Base-by-base conservation (phyloP, 2,797 vertebrate genomes). In the Labeo calbasu region DNA sequence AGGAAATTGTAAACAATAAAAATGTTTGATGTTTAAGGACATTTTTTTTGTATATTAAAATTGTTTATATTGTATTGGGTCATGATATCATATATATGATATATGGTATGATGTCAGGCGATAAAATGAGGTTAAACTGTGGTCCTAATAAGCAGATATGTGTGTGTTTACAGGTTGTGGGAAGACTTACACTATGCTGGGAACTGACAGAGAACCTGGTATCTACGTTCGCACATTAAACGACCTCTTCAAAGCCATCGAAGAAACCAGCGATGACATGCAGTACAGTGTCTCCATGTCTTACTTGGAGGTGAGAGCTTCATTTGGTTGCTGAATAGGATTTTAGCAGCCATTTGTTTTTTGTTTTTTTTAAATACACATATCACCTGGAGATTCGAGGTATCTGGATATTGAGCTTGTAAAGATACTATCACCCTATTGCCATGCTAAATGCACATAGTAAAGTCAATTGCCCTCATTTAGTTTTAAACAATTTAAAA, bases 161-260 rank as follows among this genome's bases (percentile, higher is more conserved):
- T 36, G 32, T 0, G 46, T 87, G 10, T 86, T 46, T 77, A 15
- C 87, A 98, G 97, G 97, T 83, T 98, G 97, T 72, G 97, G 97
- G 86, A 99, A 99, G 91, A 99, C 97, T 0, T 98, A 98, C 91
- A 98, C 97, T 70, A 99, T 99, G 97, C 86, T 99, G 90, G 97
- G 97, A 70, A 98, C 97, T 0, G 96, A 98, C 89, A 92, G 91
- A 0, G 96, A 98, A 88, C 97, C 97, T 0, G 97, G 97, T 68
- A 97, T 99, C 92, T 98, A 98, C 0, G 94, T 96, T 0, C 94
- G 93, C 12, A 96, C 96, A 0, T 93, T 99, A 82, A 96, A 96
- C 0, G 97, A 98, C 88, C 93, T 98, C 85, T 99, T 99, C 92
- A 92, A 79, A 71, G 96, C 96, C 93, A 98, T 98, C 0, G 95